These are phyloP conservation scores for Ptychodera flava DNA, from an alignment of 35 echinoderm and acorn worm species.

Conservation along the genomic window DNA sequence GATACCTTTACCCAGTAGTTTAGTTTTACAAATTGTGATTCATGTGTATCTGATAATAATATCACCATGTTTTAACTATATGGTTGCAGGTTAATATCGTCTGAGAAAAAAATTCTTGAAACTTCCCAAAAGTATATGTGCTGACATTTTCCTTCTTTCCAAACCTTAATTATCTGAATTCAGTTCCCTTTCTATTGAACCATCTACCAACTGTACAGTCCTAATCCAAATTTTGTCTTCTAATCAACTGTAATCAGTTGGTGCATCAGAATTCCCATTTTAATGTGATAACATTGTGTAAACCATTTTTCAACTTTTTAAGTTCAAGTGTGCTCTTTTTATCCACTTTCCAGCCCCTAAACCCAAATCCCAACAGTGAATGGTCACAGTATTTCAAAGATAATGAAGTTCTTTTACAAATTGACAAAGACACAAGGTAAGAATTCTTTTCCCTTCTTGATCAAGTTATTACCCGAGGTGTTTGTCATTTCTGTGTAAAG, in stretches of 20 bases:
- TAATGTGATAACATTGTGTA: too few species aligned
- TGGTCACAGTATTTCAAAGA: constrained; percentile 98
- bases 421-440: constrained; percentile 98
- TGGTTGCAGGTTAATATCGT: too few species aligned
- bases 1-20: too few species aligned
- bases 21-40: too few species aligned
- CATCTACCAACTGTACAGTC: not conserved
- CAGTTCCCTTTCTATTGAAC: not conserved
- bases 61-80: too few species aligned
- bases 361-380: constrained; percentile 78
- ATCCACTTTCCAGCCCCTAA: constrained; percentile 55
- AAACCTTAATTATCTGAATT: not conserved
- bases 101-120: too few species aligned
- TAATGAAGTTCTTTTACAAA: constrained; percentile 87
- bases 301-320: not conserved
- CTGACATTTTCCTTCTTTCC: not conserved
- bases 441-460: too few species aligned
- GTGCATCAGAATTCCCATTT: not conserved
- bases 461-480: too few species aligned
- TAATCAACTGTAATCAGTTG: too few species aligned
- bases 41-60: too few species aligned
- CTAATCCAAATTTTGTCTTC: not conserved
- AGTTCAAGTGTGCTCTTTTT: not conserved
- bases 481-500: too few species aligned
- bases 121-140: not conserved